These are phyloP conservation scores for Brevimyrus niger DNA, from an alignment of 2,113 vertebrate genomes.

Conservation along the genomic window DNA sequence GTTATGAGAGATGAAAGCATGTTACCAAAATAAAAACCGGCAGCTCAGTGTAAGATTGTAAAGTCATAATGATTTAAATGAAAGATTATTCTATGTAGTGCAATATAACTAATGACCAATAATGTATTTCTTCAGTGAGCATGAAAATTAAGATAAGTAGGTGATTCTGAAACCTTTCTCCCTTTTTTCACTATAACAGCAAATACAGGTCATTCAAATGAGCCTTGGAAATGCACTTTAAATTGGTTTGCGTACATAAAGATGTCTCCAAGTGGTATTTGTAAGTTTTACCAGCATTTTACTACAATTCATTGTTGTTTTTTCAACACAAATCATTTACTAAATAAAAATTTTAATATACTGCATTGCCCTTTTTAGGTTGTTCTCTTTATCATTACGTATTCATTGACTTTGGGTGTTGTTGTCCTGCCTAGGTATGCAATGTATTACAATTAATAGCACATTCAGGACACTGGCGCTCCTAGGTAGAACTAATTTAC, in stretches of 20 bases:
- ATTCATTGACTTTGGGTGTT: not conserved
- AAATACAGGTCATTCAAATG: not conserved
- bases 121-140: not conserved
- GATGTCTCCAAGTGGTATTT: not conserved
- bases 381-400: not conserved
- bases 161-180: not conserved
- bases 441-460: conserved; percentile 55
- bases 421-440: conserved; percentile 23
- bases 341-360: not conserved
- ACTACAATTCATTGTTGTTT: not conserved
- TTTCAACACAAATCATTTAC: not conserved
- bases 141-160: not conserved
- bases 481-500: conserved; percentile 58
- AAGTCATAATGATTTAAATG: not conserved
- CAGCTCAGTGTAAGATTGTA: not conserved
- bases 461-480: conserved; percentile 61
- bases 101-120: not conserved
- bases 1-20: not conserved
- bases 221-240: not conserved
- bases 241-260: not conserved
- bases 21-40: not conserved
- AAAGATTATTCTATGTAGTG: not conserved
- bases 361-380: not conserved
- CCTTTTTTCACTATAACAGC: not conserved
- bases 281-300: not conserved